A percentile compares a stretch with the other conserved stretches of the same genome.
Conservation (phyloP, 2,888 invertebrate species). For the Euzophera pinguis region DNA sequence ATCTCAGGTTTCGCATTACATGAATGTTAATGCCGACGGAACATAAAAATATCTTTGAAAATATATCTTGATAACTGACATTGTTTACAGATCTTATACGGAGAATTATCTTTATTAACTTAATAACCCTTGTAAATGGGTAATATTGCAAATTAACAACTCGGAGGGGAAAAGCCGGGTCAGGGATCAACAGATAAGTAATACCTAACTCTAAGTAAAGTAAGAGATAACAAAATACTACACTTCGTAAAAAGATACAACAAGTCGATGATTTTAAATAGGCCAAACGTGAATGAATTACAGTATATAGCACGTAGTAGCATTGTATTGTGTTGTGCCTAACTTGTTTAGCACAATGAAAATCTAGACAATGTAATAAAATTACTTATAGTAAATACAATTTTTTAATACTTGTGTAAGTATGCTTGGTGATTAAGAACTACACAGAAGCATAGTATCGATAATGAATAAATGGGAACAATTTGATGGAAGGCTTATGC, state of each 20-base stretch:
- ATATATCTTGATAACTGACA: constrained; percentile 1
- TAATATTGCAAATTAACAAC: constrained; percentile 16
- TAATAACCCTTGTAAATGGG: constrained; percentile 19
- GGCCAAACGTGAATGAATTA: too few species aligned
- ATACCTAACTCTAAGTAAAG: neutral
- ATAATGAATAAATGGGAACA: neutral
- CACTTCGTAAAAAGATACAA: too few species aligned
- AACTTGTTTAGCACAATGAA: too few species aligned
- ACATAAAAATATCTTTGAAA: too few species aligned
- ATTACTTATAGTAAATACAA: too few species aligned
- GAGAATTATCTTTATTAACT: constrained; percentile 17
- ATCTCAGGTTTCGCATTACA: neutral
- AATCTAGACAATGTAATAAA: too few species aligned
- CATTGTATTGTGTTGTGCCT: too few species aligned
- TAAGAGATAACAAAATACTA: neutral
- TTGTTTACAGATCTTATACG: constrained; percentile 8
- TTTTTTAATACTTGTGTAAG: too few species aligned
- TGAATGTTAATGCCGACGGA: too few species aligned
- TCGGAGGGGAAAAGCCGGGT: constrained; percentile 15
- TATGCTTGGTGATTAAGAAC: too few species aligned
- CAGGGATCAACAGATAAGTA: constrained; percentile 21
- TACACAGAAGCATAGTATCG: neutral
- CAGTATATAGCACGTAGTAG: too few species aligned
- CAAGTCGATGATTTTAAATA: too few species aligned
- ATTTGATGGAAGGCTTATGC: constrained; percentile 7